phyloP scores from a whole-genome alignment of 2,888 invertebrate genomes.

The Halictus quadricinctus region DNA sequence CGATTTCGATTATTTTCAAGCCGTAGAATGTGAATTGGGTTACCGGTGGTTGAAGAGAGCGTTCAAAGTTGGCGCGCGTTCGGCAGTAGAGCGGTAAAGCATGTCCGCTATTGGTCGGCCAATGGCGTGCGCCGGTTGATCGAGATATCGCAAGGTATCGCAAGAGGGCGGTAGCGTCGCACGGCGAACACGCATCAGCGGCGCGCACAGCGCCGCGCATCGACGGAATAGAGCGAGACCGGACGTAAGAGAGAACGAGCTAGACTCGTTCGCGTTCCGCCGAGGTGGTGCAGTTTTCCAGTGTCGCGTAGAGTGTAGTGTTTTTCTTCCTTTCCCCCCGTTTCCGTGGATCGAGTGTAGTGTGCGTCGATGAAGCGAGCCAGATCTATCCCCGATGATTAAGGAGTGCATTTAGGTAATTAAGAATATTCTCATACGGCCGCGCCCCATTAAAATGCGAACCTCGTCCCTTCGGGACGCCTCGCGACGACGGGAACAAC shows the following conservation, averaged over 20 bases:
- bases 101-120: slow-evolving; percentile 35
- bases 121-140: slow-evolving; percentile 21
- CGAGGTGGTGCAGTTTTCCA: slow-evolving; percentile 76
- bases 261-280: slow-evolving; percentile 74
- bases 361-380: slow-evolving; percentile 75
- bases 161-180: slow-evolving; percentile 21
- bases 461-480: slow-evolving; percentile 46
- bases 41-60: background rate
- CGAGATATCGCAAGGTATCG: background rate
- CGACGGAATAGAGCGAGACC: slow-evolving; percentile 67
- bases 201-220: slow-evolving; percentile 71
- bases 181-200: slow-evolving; percentile 53
- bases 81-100: background rate
- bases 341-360: slow-evolving; percentile 71
- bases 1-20: background rate
- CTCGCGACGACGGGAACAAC: slow-evolving; percentile 51
- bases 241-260: slow-evolving; percentile 69
- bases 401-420: slow-evolving; percentile 78
- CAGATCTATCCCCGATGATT: slow-evolving; percentile 72
- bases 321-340: slow-evolving; percentile 68
- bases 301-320: slow-evolving; percentile 77
- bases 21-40: background rate
- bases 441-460: slow-evolving; percentile 61
- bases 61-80: slow-evolving; percentile 35
- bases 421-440: slow-evolving; percentile 53